These are phyloP conservation scores for Zosterops borbonicus DNA, from an alignment of 2,113 vertebrate species.

Conservation along the genomic window DNA sequence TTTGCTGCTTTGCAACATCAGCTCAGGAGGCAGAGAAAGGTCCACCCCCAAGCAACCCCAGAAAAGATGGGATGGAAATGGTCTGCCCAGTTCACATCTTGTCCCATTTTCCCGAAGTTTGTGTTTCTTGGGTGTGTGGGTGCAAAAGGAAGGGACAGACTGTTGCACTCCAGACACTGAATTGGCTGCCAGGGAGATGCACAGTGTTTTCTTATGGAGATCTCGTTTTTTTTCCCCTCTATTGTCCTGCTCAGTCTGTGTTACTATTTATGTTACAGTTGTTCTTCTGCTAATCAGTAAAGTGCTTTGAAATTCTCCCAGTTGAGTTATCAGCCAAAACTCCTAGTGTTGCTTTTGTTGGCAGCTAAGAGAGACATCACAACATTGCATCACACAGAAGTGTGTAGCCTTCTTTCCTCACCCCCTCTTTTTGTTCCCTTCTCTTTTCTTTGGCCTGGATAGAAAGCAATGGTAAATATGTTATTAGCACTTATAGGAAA, in stretches of 20 bases:
- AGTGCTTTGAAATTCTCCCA: constrained; percentile 18
- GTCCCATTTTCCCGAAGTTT: neutral
- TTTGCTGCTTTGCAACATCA: neutral
- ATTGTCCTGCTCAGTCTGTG: neutral
- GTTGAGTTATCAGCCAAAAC: constrained; percentile 5
- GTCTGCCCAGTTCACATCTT: neutral
- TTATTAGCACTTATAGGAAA: neutral
- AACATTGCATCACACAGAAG: neutral
- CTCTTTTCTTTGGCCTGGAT: neutral
- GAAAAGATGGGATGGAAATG: neutral
- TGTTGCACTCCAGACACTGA: neutral
- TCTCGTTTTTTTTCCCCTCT: neutral
- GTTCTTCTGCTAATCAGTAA: constrained; percentile 7
- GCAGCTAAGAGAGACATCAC: constrained; percentile 12
- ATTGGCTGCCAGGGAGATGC: neutral
- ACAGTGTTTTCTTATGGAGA: neutral
- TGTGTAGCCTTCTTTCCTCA: neutral
- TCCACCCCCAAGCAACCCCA: neutral
- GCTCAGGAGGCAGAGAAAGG: neutral
- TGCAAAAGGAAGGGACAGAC: neutral
- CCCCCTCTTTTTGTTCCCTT: neutral
- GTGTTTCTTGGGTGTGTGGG: neutral
- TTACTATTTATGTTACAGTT: neutral
- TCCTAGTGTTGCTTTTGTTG: constrained; percentile 5
- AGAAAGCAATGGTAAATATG: neutral